Evolutionary conservation across 64 coral and sea anemone species (phyloP), one percentile per base, ranked within the genome.

Genomic region (Anthopleura sola): DNA sequence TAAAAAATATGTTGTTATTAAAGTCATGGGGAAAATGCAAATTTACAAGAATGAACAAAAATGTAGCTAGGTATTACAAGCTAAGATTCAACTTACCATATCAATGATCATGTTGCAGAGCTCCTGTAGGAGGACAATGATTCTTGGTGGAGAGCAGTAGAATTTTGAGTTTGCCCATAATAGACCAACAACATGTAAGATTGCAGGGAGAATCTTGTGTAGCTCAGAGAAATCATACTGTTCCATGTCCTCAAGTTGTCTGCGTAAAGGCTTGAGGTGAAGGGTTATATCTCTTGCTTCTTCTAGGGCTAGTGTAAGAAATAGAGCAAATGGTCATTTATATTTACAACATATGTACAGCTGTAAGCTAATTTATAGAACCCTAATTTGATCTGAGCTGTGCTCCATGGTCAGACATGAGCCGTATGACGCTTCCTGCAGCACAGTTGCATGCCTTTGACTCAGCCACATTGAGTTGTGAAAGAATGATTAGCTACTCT

Each of bases 61-160:
- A n/a, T n/a, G n/a, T n/a, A n/a, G n/a, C n/a, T n/a, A n/a, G n/a
- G n/a, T n/a, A n/a, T n/a, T n/a, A n/a, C n/a, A n/a, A n/a, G n/a
- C n/a, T n/a, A n/a, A n/a, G n/a, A n/a, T n/a, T n/a, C n/a, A n/a
- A n/a, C 92, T 76, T 87, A 98, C 96, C 96, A 98, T 98, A 51
- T 98, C 96, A 94, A 98, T 98, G 44, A 98, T 60, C 96, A 98
- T 98, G 62, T 98, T 98, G 64, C 96, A 94, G 36, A 98, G 83
- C 56, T 98, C 96, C 40, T 98, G 96, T 32, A 98, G 88, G 18
- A 98, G 87, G 29, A 98, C 96, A 87, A 98, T 98, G 71, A 94
- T 85, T 75, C 96, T 92, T 81, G 92, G 89, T 23, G 96, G 84
- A 54, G 89, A 81, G 75, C 92, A 98, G 81, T 98, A 98, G 80